Conservation (phyloP, 1,140 invertebrate species). For the Chironomus tepperi region DNA sequence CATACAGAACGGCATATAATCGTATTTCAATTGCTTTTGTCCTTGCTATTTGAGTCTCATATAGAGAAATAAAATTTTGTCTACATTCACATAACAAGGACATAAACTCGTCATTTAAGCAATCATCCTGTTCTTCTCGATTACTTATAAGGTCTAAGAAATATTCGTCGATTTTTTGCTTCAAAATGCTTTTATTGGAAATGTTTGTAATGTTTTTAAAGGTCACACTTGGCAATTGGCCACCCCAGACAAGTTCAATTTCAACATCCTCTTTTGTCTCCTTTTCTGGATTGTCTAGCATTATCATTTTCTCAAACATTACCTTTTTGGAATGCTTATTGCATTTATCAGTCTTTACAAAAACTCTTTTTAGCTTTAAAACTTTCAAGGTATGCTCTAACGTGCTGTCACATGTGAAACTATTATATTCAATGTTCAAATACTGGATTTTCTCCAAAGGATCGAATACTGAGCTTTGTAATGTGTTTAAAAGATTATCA, state of each 20-base stretch:
- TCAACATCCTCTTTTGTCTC: slow-evolving; percentile 16
- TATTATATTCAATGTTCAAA: slow-evolving; percentile 34
- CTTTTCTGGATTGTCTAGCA: background rate
- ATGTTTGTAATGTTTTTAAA: background rate
- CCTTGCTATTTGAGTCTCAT: background rate
- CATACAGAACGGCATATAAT: background rate
- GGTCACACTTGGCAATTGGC: too few species aligned
- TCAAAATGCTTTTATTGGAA: background rate
- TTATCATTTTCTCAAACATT: slow-evolving; percentile 28
- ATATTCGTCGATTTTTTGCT: background rate
- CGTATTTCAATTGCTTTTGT: background rate
- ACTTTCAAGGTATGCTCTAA: background rate
- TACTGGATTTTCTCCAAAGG: slow-evolving; percentile 29
- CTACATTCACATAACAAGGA: background rate
- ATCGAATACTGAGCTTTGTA: slow-evolving; percentile 31
- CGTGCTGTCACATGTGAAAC: slow-evolving; percentile 29
- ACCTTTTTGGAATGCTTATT: background rate
- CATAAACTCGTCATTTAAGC: background rate
- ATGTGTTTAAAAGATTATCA: slow-evolving; percentile 34
- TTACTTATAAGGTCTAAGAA: background rate
- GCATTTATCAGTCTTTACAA: slow-evolving; percentile 30
- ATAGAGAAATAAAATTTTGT: background rate
- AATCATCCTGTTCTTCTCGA: background rate
- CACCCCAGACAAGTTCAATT: slow-evolving; percentile 3
- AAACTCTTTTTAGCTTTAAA: background rate